These are phyloP conservation scores for Deladenus siricidicola DNA, from an alignment of 2,888 invertebrate species.

Conservation along the genomic window DNA sequence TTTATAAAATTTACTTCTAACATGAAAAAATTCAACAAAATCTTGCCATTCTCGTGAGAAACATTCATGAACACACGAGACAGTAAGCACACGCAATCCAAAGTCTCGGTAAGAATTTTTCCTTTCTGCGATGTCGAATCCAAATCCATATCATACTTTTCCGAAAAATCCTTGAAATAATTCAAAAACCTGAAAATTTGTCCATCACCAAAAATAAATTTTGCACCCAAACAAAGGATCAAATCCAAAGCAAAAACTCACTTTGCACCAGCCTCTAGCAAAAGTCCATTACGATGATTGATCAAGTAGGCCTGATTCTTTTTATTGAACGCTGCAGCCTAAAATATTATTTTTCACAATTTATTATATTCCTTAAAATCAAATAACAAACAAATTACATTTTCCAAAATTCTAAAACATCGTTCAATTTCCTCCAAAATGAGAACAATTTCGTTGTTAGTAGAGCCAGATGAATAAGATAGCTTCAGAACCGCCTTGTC, in stretches of 20 bases:
- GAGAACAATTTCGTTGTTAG: neutral
- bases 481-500: constrained; percentile 23
- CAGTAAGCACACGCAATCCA: constrained; percentile 34
- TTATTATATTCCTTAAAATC: too few relatives aligned
- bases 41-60: constrained; percentile 41
- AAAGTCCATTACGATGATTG: constrained; percentile 34
- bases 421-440: constrained; percentile 34
- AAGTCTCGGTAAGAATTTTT: constrained; percentile 7
- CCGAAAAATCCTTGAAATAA: constrained; percentile 5
- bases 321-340: constrained; percentile 38
- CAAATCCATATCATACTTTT: neutral
- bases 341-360: constrained; percentile 14
- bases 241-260: constrained; percentile 17
- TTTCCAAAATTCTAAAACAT: constrained; percentile 43
- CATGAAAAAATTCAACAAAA: neutral
- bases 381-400: constrained; percentile 20
- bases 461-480: constrained; percentile 9
- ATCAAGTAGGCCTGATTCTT: constrained; percentile 46
- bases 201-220: neutral
- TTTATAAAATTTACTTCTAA: neutral
- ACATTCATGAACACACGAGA: constrained; percentile 42
- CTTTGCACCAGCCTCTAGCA: constrained; percentile 35
- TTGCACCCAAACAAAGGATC: neutral
- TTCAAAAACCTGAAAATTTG: constrained; percentile 3
- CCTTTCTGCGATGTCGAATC: neutral